Conservation (phyloP, 2,113 vertebrate species). For the Circaetus gallicus region DNA sequence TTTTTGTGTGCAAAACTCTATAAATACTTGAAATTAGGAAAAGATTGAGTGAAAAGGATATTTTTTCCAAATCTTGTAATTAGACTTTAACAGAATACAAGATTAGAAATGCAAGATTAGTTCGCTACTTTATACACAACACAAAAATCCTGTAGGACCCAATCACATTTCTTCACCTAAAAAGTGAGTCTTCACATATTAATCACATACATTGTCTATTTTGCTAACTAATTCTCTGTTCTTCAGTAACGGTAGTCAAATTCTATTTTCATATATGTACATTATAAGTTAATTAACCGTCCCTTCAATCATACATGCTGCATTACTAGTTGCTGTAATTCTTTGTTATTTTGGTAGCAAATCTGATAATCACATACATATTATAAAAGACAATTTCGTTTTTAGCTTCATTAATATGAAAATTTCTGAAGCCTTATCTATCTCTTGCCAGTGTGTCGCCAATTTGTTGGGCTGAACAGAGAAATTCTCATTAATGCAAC, state of each 20-base stretch:
- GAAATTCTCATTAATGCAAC: not conserved
- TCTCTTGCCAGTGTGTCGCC: not conserved
- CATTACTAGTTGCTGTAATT: not conserved
- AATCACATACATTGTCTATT: not conserved
- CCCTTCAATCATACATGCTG: not conserved
- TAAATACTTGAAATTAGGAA: not conserved
- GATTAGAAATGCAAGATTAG: not conserved
- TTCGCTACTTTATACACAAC: not conserved
- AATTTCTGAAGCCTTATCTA: not conserved
- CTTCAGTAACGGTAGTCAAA: not conserved
- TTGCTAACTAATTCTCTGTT: not conserved
- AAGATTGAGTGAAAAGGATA: not conserved
- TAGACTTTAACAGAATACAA: not conserved
- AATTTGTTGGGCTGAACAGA: not conserved
- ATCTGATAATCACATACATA: not conserved
- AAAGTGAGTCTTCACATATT: not conserved
- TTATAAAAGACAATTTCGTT: not conserved
- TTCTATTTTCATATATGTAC: not conserved
- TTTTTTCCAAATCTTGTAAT: not conserved
- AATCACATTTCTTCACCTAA: not conserved
- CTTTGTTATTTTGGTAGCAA: not conserved
- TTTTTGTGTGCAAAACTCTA: not conserved
- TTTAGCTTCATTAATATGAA: not conserved
- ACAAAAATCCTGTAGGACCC: not conserved
- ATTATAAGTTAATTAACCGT: not conserved